Evolutionary conservation across 2,888 invertebrate species (phyloP), one percentile per base, ranked within the genome.

Genomic region (Adelognathus sp.): DNA sequence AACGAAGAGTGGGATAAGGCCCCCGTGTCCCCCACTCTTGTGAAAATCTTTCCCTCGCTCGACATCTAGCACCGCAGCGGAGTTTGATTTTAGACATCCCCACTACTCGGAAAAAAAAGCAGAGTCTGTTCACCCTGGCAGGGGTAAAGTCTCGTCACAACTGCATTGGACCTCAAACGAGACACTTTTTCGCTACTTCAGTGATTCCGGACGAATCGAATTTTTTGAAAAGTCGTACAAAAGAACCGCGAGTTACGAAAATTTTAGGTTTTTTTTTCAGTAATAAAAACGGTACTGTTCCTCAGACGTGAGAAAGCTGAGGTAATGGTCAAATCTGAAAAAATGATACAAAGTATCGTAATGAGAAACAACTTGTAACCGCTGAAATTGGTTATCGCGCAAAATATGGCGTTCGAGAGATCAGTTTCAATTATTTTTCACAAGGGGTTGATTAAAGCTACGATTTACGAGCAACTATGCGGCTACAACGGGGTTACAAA

Each of bases 1-100:
- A 16, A 56, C 36, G 50, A 56, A 41, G 70, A 54, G 61, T 41
- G 63, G 79, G 56, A 36, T 14, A 58, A 54, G 46, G 46, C 70
- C 82, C 82, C 79, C 46, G 7, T 44, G 7, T n/a, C 77, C 67
- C 80, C 74, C 80, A 77, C 75, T 63, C 79, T 18, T 27, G 9
- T 4, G 33, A 54, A 18, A 54, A 39, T 4, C 29, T 41, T 72
- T 72, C 21, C 63, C 41, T 50, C 70, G 3, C 70, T 24, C 50
- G 14, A 6, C 33, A 18, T 33, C 63, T 60, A 36, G 36, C 31
- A 9, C 16, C 39, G 67, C 11, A 16, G 11, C 39, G 11, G 52
- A 6, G 39, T 54, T 67, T 39, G 66, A 67, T 67, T 41, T 3
- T 16, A 21, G 29, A 29, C 50, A 21, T n/a, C 64, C 52, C 27